Evolutionary conservation across 35 echinoderm and acorn worm species (phyloP), one percentile per base, ranked within the genome.

Genomic region (Holothuria glaberrima): DNA sequence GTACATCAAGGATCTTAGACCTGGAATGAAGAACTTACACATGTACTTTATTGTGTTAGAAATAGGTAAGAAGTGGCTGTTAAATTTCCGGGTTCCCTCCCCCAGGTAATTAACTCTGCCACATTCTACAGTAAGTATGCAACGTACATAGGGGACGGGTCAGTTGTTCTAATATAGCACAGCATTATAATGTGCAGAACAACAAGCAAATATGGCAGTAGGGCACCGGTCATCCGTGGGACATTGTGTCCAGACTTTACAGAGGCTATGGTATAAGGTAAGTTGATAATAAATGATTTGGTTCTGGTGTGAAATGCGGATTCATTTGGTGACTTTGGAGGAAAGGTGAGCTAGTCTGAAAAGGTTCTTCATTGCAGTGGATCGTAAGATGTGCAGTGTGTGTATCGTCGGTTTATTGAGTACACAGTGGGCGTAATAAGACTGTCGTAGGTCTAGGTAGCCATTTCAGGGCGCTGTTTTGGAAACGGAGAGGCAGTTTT

Each of bases 11-110:
- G 96, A 98, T 68, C 65, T 98, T 28, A 91, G 96, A 92, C 96
- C 96, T 34, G 93, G 96, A 87, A 82, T 94, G 87, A 98, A 98
- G 76, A 98, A 98, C 71, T 86, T 98, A 21, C 80, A 94, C 73
- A 88, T 94, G 86, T 70, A 72, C 30, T 98, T 98, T 64, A 94
- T 98, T 81, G 90, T 98, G 38, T 82, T 98, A 38, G 96, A 98
- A 86, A 92, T 98, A 81, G 96, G 96, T 98, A 94, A 70, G 93
- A 77, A 31, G 24, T 88, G 58, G 88, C 71, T 28, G 44, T 76
- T 30, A 80, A 76, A 78, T 75, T 78, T 70, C 38, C 71, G 78
- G 78, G 48, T 71, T 34, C 66, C 60, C 85, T 87, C 85, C 85
- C 85, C 54, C 66, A 26, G 60, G 85, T 67, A 21, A 36, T 68